A percentile compares a stretch with the other conserved stretches of the same genome.
Conservation (phyloP, 1,140 invertebrate species). For the Saccostrea cuccullata region DNA sequence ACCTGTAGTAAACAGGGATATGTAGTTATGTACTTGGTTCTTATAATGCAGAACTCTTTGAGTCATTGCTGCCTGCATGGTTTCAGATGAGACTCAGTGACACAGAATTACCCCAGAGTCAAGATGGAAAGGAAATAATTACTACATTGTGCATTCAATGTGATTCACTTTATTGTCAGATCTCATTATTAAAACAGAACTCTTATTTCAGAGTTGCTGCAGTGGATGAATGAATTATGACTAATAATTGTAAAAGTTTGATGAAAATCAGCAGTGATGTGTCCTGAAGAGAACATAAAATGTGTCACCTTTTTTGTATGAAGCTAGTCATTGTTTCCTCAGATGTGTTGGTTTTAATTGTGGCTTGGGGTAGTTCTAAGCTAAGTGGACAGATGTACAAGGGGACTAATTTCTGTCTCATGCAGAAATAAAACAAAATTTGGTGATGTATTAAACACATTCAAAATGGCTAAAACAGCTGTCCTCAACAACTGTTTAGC, state of each 20-base stretch:
- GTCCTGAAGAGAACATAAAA: neutral
- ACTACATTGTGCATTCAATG: neutral
- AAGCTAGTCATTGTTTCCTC: neutral
- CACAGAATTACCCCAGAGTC: neutral
- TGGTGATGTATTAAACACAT: neutral
- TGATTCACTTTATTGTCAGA: slow-evolving; percentile 8
- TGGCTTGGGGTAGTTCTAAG: neutral
- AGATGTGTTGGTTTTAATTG: neutral
- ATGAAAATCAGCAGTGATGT: slow-evolving; percentile 10
- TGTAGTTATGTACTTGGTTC: too few relatives aligned
- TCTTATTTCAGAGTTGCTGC: neutral
- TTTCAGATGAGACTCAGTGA: neutral
- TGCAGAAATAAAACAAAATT: neutral
- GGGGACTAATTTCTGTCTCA: neutral
- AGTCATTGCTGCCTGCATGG: neutral
- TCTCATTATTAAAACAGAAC: neutral
- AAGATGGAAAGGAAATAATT: slow-evolving; percentile 3
- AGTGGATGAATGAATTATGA: neutral
- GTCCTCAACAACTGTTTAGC: neutral
- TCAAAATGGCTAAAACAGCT: neutral
- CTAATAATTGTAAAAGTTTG: neutral
- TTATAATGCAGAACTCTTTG: neutral
- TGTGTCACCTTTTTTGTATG: slow-evolving; percentile 2
- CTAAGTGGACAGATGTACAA: neutral
- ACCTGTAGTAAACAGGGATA: too few relatives aligned